phyloP scores from a whole-genome alignment of 2,797 vertebrate genomes.

The Crocodylus rhombifer region DNA sequence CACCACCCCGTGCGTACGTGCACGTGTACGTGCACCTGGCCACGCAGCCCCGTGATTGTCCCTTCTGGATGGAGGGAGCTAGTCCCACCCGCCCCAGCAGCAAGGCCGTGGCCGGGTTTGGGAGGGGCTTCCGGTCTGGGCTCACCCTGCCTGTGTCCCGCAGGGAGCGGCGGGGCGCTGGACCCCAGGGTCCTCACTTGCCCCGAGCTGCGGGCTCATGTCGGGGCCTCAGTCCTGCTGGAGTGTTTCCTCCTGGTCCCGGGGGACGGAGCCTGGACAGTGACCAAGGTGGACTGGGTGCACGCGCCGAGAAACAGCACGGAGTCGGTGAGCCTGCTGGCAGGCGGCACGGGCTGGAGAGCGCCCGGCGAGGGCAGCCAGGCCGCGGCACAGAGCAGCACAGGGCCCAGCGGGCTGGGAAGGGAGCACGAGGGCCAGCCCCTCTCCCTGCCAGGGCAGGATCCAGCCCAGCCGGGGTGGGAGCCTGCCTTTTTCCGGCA shows the following conservation, averaged over 20 bases:
- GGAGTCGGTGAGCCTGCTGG: conserved; percentile 1
- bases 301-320: neutral
- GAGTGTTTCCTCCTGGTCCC: conserved; percentile 68
- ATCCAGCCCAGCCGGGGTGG: accelerated
- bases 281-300: conserved; percentile 79
- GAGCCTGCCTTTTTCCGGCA: neutral
- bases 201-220: conserved; percentile 44
- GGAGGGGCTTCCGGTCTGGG: neutral
- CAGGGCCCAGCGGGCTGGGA: neutral
- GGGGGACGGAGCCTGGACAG: neutral
- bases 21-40: no score
- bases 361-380: accelerated
- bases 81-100: neutral
- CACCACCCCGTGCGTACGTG: no score
- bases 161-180: conserved; percentile 42
- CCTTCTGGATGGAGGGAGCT: neutral
- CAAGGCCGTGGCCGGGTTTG: neutral
- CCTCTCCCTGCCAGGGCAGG: accelerated
- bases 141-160: conserved; percentile 53
- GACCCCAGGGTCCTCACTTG: neutral
- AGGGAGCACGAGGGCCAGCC: neutral
- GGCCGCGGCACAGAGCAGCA: neutral
- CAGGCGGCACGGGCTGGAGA: accelerated
- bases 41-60: neutral
- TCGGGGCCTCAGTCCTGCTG: conserved; percentile 74